These are phyloP conservation scores for Arizona elegans DNA, from an alignment of 2,113 vertebrate genomes.

Conservation along the genomic window DNA sequence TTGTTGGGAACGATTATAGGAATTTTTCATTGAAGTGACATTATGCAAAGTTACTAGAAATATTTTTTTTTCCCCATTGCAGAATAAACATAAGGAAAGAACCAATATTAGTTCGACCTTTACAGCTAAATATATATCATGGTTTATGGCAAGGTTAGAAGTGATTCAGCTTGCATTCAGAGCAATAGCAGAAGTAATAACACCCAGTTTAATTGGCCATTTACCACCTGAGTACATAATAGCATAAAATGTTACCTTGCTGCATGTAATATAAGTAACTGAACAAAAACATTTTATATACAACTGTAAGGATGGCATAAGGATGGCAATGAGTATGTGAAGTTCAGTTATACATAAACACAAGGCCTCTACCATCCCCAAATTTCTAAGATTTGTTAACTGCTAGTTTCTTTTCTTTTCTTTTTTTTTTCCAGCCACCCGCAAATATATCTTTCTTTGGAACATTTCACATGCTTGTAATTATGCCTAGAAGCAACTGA, in stretches of 20 bases:
- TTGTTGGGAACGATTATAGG: neutral
- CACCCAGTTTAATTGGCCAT: neutral
- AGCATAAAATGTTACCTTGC: neutral
- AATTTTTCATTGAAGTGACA: neutral
- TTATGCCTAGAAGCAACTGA: neutral
- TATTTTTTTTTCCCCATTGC: neutral
- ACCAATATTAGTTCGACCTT: neutral
- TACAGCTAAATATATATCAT: neutral
- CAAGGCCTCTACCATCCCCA: neutral
- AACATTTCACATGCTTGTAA: neutral
- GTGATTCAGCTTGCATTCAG: neutral
- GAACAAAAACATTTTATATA: neutral
- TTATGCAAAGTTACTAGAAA: neutral
- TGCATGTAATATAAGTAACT: neutral
- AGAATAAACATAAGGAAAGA: neutral
- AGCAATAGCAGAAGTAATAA: neutral
- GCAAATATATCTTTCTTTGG: neutral
- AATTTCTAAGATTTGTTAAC: neutral
- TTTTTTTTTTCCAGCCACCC: neutral
- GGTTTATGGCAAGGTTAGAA: neutral
- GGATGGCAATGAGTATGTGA: neutral
- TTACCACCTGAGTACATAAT: neutral
- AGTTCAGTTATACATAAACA: neutral
- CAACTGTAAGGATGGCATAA: neutral
- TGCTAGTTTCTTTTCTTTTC: neutral